Evolutionary conservation across 1,140 invertebrate species (phyloP).

Genomic region (Lineus longissimus): DNA sequence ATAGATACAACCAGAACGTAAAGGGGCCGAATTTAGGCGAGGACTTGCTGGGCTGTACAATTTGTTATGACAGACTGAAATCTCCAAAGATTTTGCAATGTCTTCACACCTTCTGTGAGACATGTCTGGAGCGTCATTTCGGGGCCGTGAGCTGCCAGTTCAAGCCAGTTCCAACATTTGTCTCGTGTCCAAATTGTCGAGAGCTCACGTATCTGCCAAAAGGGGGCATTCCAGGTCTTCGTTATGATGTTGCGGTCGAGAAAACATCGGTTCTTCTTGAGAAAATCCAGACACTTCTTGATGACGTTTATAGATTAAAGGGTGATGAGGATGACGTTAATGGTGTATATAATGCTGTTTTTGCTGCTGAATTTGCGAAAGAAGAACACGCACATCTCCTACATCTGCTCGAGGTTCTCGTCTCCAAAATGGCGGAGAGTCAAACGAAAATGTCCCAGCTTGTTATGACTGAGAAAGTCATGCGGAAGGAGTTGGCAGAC

Average conservation of each 20-base stretch:
- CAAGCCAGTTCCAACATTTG: neutral
- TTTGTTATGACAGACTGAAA: neutral
- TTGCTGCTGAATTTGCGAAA: neutral
- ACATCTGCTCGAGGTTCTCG: neutral
- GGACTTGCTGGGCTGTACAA: neutral
- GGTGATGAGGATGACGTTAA: neutral
- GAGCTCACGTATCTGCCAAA: neutral
- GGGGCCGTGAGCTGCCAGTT: neutral
- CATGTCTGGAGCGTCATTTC: slow-evolving; percentile 5
- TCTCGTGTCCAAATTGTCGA: neutral
- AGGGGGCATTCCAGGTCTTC: neutral
- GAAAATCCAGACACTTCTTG: neutral
- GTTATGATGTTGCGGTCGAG: neutral
- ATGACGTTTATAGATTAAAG: neutral
- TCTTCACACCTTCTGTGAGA: slow-evolving; percentile 3
- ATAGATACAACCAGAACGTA: neutral
- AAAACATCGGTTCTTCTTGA: neutral
- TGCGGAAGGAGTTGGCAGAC: neutral
- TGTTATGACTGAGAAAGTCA: neutral
- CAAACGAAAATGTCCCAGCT: neutral
- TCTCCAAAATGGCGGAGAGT: neutral
- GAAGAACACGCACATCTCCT: neutral
- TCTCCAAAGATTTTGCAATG: neutral
- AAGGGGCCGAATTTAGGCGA: neutral
- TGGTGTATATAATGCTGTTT: neutral